Evolutionary conservation across 2,888 invertebrate species (phyloP).

Genomic region (Athripsodes cinereus): DNA sequence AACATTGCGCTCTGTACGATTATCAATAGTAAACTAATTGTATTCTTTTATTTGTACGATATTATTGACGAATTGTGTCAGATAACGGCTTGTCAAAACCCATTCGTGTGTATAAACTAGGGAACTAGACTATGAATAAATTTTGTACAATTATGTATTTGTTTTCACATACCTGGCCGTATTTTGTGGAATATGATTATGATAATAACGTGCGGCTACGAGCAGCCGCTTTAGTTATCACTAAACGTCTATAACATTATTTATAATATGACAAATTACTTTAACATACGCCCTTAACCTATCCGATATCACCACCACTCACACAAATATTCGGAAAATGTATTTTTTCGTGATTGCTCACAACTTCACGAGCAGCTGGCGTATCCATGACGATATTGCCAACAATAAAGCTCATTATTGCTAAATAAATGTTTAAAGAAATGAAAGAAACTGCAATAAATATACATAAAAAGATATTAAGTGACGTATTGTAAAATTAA

Average conservation of each 20-base stretch:
- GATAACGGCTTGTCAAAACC: constrained; percentile 39
- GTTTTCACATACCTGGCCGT: constrained; percentile 16
- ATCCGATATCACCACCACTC: constrained; percentile 6
- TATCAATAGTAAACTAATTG: no score
- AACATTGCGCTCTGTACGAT: no score
- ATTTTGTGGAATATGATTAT: constrained; percentile 10
- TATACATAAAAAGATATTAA: no score
- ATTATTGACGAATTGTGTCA: constrained; percentile 20
- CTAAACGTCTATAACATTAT: constrained; percentile 21
- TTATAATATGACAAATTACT: constrained; percentile 15
- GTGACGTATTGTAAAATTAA: no score
- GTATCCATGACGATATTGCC: neutral
- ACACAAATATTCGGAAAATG: neutral
- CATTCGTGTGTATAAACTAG: constrained; percentile 31
- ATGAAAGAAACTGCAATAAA: no score
- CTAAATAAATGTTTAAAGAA: no score
- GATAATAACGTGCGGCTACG: constrained; percentile 15
- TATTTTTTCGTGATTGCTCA: constrained; percentile 14
- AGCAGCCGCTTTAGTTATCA: constrained; percentile 20
- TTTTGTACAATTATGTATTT: neutral
- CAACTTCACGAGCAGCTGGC: neutral
- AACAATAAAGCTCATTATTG: neutral
- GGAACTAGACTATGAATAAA: neutral
- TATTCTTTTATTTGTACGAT: no score
- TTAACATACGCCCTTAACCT: constrained; percentile 25